phyloP scores from a whole-genome alignment of 2,888 invertebrate species.

The Epistrophe eligans region DNA sequence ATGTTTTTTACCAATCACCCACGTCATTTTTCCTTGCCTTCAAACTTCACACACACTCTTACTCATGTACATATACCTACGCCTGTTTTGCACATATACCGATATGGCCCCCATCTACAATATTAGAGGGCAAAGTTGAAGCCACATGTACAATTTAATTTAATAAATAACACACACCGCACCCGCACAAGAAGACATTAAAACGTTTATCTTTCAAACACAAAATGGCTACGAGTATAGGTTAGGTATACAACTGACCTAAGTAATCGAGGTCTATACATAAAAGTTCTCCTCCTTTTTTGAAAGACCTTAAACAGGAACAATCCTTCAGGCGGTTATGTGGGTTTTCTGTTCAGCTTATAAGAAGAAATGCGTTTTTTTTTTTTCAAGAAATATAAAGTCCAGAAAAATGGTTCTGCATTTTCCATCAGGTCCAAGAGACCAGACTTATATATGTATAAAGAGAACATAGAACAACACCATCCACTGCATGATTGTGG shows the following conservation, averaged over 20 bases:
- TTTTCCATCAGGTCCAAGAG: not conserved
- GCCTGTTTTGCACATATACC: not conserved
- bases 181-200: constrained; percentile 57
- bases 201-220: constrained; percentile 58
- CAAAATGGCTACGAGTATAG: constrained; percentile 59
- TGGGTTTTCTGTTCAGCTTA: not conserved
- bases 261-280: constrained; percentile 28
- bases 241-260: constrained; percentile 37
- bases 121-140: constrained; percentile 64
- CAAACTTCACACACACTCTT: constrained; percentile 1
- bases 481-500: constrained; percentile 24
- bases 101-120: not conserved
- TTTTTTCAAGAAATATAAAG: constrained; percentile 37
- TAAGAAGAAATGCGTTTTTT: constrained; percentile 13
- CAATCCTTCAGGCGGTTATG: constrained; percentile 57
- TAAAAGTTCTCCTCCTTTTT: constrained; percentile 18
- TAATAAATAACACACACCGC: constrained; percentile 67
- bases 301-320: constrained; percentile 21
- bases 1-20: not conserved
- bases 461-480: not conserved
- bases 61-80: too few relatives aligned
- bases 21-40: not conserved
- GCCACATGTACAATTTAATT: constrained; percentile 63
- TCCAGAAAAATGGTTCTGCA: constrained; percentile 41
- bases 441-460: not conserved